Percentiles rank a stretch among this genome's conserved stretches.
Evolutionary conservation across 2,797 vertebrate genomes (phyloP).

Genomic region (Cyclopterus lumpus): DNA sequence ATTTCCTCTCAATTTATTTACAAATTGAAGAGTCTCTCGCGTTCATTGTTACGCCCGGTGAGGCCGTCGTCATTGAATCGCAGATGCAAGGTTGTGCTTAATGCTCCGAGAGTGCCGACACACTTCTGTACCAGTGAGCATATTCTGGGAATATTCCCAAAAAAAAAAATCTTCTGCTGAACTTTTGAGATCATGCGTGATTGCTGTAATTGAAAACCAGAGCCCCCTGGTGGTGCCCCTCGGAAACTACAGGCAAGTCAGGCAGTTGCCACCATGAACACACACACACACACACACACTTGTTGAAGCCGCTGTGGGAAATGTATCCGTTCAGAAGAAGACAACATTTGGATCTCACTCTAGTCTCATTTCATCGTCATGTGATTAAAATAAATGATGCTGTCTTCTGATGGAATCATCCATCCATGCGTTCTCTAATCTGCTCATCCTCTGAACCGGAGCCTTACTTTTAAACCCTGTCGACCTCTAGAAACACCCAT

Average conservation of each 20-base stretch:
- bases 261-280: constrained; percentile 8
- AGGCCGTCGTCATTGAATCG: constrained; percentile 6
- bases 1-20: constrained; percentile 12
- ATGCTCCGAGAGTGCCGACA: not conserved
- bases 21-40: constrained; percentile 15
- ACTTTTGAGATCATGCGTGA: constrained; percentile 7
- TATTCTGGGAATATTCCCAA: not conserved
- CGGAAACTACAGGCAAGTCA: constrained; percentile 68
- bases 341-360: not conserved
- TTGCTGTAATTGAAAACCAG: constrained; percentile 74
- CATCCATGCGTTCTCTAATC: constrained; percentile 23
- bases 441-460: not conserved
- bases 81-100: not conserved
- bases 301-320: constrained; percentile 9
- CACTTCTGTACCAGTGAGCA: not conserved
- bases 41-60: not conserved
- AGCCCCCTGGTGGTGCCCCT: constrained; percentile 83
- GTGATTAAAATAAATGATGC: not conserved
- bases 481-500: not conserved
- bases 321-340: not conserved
- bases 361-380: not conserved
- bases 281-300: too few species aligned
- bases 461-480: not conserved
- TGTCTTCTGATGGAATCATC: constrained; percentile 8
- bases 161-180: not conserved